These are phyloP conservation scores for Xenopus borealis DNA, from an alignment of 2,113 vertebrate genomes.

Conservation along the genomic window DNA sequence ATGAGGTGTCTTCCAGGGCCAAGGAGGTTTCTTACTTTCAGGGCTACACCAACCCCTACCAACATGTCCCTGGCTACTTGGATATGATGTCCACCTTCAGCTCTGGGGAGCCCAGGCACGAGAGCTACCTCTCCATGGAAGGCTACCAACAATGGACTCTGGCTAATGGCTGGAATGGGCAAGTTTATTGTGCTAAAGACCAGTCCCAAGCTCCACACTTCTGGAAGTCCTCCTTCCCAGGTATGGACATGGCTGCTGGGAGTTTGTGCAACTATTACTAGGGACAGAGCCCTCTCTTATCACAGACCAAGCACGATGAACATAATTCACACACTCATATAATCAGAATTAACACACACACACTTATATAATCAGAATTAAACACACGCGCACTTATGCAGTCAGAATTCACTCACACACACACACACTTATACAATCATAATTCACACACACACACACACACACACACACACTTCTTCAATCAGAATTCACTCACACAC, in stretches of 20 bases:
- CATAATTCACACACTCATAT: too few relatives aligned
- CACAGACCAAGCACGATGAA: not conserved
- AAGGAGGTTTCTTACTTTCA: constrained; percentile 80
- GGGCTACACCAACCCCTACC: constrained; percentile 73
- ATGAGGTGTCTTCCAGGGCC: constrained; percentile 69
- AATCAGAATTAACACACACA: too few relatives aligned
- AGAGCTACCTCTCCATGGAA: constrained; percentile 76
- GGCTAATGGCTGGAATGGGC: constrained; percentile 81
- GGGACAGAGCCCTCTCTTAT: not conserved
- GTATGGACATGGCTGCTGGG: constrained; percentile 57
- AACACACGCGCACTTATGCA: too few relatives aligned
- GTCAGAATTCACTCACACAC: too few relatives aligned
- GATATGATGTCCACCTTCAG: constrained; percentile 78
- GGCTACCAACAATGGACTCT: constrained; percentile 80
- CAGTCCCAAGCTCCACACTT: constrained; percentile 77
- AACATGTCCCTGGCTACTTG: constrained; percentile 77
- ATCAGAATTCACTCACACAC: too few relatives aligned
- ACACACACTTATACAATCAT: too few relatives aligned
- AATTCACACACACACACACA: too few relatives aligned
- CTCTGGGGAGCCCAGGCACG: constrained; percentile 72
- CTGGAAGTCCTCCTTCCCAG: constrained; percentile 83
- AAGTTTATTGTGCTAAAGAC: constrained; percentile 80
- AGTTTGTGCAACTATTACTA: too few relatives aligned
- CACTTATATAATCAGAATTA: too few relatives aligned
- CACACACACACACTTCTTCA: too few relatives aligned